Evolutionary conservation across 1,140 invertebrate species (phyloP).

Genomic region (Solenopsis fugax): DNA sequence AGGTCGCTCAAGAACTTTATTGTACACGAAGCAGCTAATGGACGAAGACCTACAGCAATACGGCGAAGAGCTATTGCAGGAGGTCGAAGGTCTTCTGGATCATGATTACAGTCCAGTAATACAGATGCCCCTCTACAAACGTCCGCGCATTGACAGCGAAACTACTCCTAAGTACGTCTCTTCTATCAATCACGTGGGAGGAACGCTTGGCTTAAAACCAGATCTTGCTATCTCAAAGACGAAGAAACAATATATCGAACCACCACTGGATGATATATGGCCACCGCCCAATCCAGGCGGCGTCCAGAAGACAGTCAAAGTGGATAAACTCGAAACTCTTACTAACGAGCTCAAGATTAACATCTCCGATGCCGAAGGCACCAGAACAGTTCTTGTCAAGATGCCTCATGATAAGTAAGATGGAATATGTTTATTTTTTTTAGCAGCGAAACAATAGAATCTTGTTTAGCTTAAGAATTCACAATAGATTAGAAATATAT

Average conservation of each 20-base stretch:
- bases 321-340: constrained; percentile 79
- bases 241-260: constrained; percentile 81
- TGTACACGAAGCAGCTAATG: constrained; percentile 83
- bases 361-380: constrained; percentile 82
- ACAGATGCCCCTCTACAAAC: constrained; percentile 81
- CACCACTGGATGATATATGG: constrained; percentile 85
- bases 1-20: constrained; percentile 85
- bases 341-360: constrained; percentile 84
- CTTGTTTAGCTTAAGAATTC: neutral
- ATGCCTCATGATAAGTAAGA: constrained; percentile 80
- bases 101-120: constrained; percentile 85
- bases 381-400: constrained; percentile 81
- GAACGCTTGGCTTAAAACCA: constrained; percentile 68
- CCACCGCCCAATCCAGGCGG: constrained; percentile 80
- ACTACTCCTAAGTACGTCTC: constrained; percentile 65
- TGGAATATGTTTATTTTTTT: neutral
- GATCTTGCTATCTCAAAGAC: constrained; percentile 62
- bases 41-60: constrained; percentile 84
- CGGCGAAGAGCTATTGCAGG: constrained; percentile 82
- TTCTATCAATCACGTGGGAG: constrained; percentile 72
- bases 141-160: constrained; percentile 77
- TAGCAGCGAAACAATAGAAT: neutral
- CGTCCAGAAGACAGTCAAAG: constrained; percentile 52
- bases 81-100: constrained; percentile 83
- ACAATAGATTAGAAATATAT: neutral